phyloP scores from a whole-genome alignment of 2,888 invertebrate genomes.

The Argyra leucocephala region DNA sequence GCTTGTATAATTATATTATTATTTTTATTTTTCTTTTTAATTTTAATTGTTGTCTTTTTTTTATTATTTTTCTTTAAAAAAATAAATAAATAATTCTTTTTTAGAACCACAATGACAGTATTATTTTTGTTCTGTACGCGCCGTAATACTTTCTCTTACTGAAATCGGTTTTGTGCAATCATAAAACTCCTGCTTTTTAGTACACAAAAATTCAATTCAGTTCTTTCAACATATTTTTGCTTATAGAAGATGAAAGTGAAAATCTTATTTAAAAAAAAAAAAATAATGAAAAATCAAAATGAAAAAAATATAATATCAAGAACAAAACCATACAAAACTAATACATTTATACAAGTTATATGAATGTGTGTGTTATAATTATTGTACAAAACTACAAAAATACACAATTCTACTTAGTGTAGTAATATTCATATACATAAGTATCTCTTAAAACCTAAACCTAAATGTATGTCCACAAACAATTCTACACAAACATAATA shows the following conservation, averaged over 20 bases:
- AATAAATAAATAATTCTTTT: background rate
- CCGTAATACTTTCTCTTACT: constrained; percentile 44
- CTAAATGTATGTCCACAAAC: no score
- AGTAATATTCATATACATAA: background rate
- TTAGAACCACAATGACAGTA: background rate
- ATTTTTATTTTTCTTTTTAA: background rate
- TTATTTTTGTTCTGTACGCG: constrained; percentile 33
- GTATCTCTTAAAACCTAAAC: background rate
- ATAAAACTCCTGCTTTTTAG: constrained; percentile 8
- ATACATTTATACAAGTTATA: background rate
- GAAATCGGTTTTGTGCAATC: constrained; percentile 15
- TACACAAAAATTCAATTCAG: background rate
- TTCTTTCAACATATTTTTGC: constrained; percentile 21
- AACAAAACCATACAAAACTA: constrained; percentile 2
- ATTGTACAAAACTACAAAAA: no score
- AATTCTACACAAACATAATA: no score
- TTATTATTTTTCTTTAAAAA: background rate
- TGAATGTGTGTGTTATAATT: no score
- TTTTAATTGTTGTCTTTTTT: background rate
- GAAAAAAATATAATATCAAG: constrained; percentile 14
- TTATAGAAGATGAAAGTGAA: constrained; percentile 25
- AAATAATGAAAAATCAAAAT: constrained; percentile 13
- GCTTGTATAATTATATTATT: background rate
- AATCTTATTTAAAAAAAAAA: constrained; percentile 20
- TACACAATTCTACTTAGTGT: no score